A percentile compares a stretch with the other conserved stretches of the same genome.
phyloP scores from a whole-genome alignment of 1,140 invertebrate species.

The Meloidogyne chitwoodi region DNA sequence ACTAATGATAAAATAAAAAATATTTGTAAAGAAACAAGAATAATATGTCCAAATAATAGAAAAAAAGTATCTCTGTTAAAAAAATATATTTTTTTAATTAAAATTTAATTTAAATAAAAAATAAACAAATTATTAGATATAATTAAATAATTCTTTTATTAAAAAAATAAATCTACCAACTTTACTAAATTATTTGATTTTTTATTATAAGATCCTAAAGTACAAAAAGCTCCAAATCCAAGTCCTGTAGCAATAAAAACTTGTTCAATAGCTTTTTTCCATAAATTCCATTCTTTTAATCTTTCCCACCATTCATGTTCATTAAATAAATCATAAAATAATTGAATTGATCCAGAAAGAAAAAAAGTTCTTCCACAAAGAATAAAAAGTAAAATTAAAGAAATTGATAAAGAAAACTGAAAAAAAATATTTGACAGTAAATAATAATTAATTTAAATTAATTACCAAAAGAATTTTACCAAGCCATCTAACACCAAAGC shows the following conservation, averaged over 20 bases:
- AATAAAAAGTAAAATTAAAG: conserved; percentile 31
- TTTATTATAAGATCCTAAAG: conserved; percentile 57
- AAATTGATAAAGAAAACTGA: conserved; percentile 40
- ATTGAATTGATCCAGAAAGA: conserved; percentile 33
- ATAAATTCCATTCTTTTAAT: conserved; percentile 49
- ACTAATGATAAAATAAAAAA: conserved; percentile 45
- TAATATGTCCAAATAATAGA: conserved; percentile 45
- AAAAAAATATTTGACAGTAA: conserved; percentile 13
- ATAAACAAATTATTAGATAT: neutral
- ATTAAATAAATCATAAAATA: conserved; percentile 47
- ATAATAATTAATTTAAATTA: too few species aligned
- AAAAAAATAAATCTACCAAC: conserved; percentile 19
- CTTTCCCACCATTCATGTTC: conserved; percentile 50
- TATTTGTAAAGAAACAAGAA: conserved; percentile 49
- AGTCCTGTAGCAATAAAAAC: conserved; percentile 56
- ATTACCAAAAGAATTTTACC: conserved; percentile 44
- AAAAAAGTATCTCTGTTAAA: conserved; percentile 50
- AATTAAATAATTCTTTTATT: neutral
- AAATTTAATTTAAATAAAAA: conserved; percentile 12
- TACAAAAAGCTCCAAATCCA: conserved; percentile 60
- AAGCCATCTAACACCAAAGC: conserved; percentile 58
- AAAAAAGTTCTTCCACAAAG: conserved; percentile 34
- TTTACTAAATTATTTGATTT: conserved; percentile 56
- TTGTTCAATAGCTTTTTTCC: conserved; percentile 57
- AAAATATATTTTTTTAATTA: too few species aligned